Percentiles rank a stretch among this genome's conserved stretches.
Evolutionary conservation across 23 tunicate species (phyloP).

Genomic region (Clavelina lepadiformis): DNA sequence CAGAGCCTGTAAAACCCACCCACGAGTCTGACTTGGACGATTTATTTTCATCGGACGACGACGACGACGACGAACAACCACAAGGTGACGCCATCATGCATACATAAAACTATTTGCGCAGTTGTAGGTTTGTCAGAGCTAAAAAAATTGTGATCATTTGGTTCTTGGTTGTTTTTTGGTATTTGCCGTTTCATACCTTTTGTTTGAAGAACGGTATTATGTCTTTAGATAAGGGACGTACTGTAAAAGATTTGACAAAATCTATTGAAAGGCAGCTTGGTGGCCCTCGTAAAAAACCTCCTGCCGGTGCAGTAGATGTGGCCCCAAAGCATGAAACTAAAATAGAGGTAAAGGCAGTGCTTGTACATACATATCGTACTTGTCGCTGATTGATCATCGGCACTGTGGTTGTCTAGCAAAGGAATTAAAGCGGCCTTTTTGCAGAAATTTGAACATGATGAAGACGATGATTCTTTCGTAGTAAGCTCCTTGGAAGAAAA

Average conservation of each 20-base stretch:
- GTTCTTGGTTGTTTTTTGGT: neutral
- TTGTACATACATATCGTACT: neutral
- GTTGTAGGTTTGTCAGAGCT: neutral
- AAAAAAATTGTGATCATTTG: neutral
- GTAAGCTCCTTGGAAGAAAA: slow-evolving; percentile 55
- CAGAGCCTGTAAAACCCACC: too few relatives aligned
- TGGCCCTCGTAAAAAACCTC: slow-evolving; percentile 26
- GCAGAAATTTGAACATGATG: slow-evolving; percentile 14
- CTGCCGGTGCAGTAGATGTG: slow-evolving; percentile 55
- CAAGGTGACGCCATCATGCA: too few relatives aligned
- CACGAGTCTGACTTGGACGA: too few relatives aligned
- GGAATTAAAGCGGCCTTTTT: neutral
- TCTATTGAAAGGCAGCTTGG: slow-evolving; percentile 23
- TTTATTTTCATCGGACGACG: too few relatives aligned
- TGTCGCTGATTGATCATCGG: neutral
- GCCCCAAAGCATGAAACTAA: slow-evolving; percentile 13
- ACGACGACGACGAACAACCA: too few relatives aligned
- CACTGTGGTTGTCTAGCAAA: neutral
- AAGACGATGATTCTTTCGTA: slow-evolving; percentile 44
- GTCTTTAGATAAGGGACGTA: too few relatives aligned
- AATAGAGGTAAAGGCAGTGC: slow-evolving; percentile 5
- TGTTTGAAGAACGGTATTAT: too few relatives aligned
- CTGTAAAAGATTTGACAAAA: slow-evolving; percentile 9
- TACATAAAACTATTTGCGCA: neutral
- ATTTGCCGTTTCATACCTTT: too few relatives aligned